Conservation (phyloP, 2,888 invertebrate species). For the Prionchulus punctatus region DNA sequence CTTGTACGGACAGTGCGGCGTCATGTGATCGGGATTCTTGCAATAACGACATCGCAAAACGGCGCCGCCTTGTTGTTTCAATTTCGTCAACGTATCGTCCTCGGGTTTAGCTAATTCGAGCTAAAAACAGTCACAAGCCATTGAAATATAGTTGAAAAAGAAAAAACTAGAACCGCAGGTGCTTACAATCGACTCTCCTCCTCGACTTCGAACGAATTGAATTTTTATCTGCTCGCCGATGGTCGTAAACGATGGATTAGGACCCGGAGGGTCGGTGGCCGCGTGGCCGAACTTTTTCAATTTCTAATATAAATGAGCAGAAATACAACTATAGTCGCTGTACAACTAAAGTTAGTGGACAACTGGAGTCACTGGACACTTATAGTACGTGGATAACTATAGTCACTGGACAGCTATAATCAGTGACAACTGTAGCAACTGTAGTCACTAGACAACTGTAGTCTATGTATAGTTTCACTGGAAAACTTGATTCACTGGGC, state of each 20-base stretch:
- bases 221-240: constrained; percentile 87
- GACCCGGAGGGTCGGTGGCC: constrained; percentile 77
- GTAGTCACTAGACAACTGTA: too few relatives aligned
- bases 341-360: too few relatives aligned
- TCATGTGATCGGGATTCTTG: constrained; percentile 73
- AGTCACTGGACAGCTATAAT: too few relatives aligned
- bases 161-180: background rate
- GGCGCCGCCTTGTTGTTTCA: constrained; percentile 14
- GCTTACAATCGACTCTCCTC: constrained; percentile 19
- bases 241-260: constrained; percentile 91
- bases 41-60: constrained; percentile 73
- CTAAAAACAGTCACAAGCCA: background rate
- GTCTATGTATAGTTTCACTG: too few relatives aligned
- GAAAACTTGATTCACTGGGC: too few relatives aligned
- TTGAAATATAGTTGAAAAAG: background rate
- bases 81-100: constrained; percentile 7
- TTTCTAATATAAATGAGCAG: constrained; percentile 38
- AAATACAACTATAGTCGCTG: too few relatives aligned
- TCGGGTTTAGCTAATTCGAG: constrained; percentile 7
- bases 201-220: constrained; percentile 43
- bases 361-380: too few relatives aligned
- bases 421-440: too few relatives aligned
- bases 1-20: constrained; percentile 91
- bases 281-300: constrained; percentile 93
- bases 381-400: too few relatives aligned